Evolutionary conservation across 2,113 vertebrate genomes (phyloP).

Genomic region (Stomatorhinus ivindoensis): DNA sequence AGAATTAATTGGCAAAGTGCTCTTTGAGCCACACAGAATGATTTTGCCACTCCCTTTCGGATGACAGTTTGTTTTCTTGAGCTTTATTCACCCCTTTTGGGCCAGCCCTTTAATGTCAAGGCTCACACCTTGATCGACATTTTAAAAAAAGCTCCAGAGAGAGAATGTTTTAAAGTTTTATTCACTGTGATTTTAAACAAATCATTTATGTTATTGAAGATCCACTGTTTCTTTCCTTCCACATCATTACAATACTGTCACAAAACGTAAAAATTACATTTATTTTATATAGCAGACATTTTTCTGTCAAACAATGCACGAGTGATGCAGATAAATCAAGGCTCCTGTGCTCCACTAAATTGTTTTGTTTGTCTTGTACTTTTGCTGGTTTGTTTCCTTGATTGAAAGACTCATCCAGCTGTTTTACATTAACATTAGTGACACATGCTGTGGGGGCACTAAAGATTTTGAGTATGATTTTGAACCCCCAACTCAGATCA

Average conservation of each 20-base stretch:
- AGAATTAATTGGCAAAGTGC: conserved; percentile 41
- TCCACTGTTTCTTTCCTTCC: background rate
- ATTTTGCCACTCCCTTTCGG: conserved; percentile 35
- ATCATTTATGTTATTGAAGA: background rate
- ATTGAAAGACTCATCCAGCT: too few relatives aligned
- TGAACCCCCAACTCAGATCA: too few relatives aligned
- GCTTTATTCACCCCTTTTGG: conserved; percentile 33
- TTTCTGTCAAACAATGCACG: background rate
- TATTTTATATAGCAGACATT: background rate
- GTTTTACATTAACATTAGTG: background rate
- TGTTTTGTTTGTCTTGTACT: too few relatives aligned
- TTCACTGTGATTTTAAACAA: background rate
- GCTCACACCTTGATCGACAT: conserved; percentile 19
- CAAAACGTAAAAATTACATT: background rate
- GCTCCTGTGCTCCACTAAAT: too few relatives aligned
- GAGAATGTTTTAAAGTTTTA: background rate
- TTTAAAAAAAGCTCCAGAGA: background rate
- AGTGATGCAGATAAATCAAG: background rate
- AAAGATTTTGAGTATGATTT: too few relatives aligned
- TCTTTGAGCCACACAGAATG: conserved; percentile 32
- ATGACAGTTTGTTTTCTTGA: conserved; percentile 19
- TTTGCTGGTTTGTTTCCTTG: too few relatives aligned
- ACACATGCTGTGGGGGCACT: background rate
- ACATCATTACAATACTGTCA: background rate
- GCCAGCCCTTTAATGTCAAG: conserved; percentile 21